Evolutionary conservation across 1,140 invertebrate species (phyloP).

Genomic region (Pygmarrhopalites habei): DNA sequence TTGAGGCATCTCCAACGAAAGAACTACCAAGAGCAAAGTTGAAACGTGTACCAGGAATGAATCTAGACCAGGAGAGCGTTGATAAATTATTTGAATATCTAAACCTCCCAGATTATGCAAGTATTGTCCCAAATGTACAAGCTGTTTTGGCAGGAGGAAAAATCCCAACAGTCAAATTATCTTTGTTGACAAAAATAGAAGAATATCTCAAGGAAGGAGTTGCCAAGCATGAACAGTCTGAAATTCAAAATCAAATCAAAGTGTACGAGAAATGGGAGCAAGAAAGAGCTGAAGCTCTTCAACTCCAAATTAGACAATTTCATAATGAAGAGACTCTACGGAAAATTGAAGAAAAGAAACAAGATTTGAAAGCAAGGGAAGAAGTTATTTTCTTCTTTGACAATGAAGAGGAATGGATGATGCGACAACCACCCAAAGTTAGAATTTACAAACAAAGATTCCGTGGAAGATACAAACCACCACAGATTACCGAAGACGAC

Average conservation of each 20-base stretch:
- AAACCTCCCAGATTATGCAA: conserved; percentile 15
- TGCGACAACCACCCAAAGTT: conserved; percentile 29
- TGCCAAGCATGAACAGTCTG: conserved; percentile 29
- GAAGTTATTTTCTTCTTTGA: conserved; percentile 46
- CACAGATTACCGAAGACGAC: conserved; percentile 18
- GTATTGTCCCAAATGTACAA: conserved; percentile 17
- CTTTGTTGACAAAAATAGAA: conserved; percentile 24
- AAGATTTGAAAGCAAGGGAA: conserved; percentile 42
- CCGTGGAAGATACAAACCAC: conserved; percentile 6
- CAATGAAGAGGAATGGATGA: conserved; percentile 42
- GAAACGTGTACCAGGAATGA: conserved; percentile 23
- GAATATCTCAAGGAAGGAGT: conserved; percentile 30
- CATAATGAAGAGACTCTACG: conserved; percentile 37
- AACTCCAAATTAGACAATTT: conserved; percentile 40
- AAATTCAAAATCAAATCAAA: conserved; percentile 38
- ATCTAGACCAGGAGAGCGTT: conserved; percentile 41
- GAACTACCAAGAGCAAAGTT: conserved; percentile 22
- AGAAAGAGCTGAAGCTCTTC: conserved; percentile 37
- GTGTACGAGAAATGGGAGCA: conserved; percentile 39
- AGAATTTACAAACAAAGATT: neutral
- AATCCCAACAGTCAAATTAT: neutral
- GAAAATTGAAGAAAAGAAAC: conserved; percentile 41
- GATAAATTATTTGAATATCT: conserved; percentile 12
- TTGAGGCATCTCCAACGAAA: conserved; percentile 25
- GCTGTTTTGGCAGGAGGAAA: neutral